Percentiles rank a stretch among this genome's conserved stretches.
Evolutionary conservation across 2,113 vertebrate genomes (phyloP).

Genomic region (Maccullochella peelii): DNA sequence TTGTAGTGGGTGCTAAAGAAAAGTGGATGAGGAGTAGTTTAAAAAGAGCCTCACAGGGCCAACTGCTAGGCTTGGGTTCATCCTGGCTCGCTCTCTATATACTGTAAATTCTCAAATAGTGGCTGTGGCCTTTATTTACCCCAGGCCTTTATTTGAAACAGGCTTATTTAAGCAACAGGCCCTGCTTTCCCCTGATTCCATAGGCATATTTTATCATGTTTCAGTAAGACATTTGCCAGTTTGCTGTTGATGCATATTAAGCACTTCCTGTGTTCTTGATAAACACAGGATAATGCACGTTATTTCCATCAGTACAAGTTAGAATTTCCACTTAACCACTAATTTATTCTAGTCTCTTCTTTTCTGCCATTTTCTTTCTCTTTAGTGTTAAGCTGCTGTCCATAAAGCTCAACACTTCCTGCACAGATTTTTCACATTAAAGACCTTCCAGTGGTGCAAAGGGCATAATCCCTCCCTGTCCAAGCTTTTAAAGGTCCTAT

Average conservation of each 20-base stretch:
- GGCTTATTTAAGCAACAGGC: not conserved
- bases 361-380: not conserved
- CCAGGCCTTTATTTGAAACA: not conserved
- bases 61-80: not conserved
- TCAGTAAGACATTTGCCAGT: not conserved
- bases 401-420: not conserved
- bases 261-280: not conserved
- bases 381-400: not conserved
- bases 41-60: constrained; percentile 2
- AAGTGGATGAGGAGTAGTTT: constrained; percentile 37
- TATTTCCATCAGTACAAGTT: not conserved
- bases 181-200: not conserved
- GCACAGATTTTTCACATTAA: constrained; percentile 4
- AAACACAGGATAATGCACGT: not conserved
- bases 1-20: constrained; percentile 23
- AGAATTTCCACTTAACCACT: not conserved
- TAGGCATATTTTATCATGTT: not conserved
- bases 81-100: not conserved
- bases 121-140: not conserved
- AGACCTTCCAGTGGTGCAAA: not conserved
- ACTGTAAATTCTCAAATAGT: not conserved
- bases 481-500: constrained; percentile 2
- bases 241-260: not conserved
- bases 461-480: not conserved
- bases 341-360: not conserved